phyloP scores from a whole-genome alignment of 1,140 invertebrate species.

The Dendroctonus ponderosae region DNA sequence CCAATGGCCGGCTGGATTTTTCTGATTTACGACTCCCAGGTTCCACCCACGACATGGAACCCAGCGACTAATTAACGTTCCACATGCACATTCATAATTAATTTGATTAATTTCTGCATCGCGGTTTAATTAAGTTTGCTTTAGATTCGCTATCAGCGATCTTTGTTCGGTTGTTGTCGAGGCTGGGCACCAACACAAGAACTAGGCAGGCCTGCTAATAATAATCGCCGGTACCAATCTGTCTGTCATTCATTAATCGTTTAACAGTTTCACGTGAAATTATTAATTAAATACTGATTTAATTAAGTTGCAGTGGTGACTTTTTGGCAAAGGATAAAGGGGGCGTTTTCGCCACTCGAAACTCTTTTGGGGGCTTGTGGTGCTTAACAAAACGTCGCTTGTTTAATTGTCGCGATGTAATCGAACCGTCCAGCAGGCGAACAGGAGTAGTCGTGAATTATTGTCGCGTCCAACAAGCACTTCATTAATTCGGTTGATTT shows the following conservation, averaged over 20 bases:
- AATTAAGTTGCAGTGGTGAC: too few relatives aligned
- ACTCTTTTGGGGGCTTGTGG: too few relatives aligned
- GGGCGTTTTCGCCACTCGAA: too few relatives aligned
- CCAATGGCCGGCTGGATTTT: not conserved
- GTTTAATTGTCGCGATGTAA: not conserved
- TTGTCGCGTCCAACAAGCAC: constrained; percentile 16
- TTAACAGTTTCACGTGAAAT: too few relatives aligned
- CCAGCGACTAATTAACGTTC: constrained; percentile 10
- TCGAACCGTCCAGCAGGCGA: not conserved
- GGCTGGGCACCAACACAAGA: too few relatives aligned
- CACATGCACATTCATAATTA: constrained; percentile 21
- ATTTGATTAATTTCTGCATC: constrained; percentile 15
- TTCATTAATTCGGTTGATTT: constrained; percentile 23
- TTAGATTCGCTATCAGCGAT: constrained; percentile 14
- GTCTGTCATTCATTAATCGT: not conserved
- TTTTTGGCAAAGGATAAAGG: too few relatives aligned
- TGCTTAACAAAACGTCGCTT: too few relatives aligned
- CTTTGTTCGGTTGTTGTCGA: not conserved
- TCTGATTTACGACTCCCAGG: constrained; percentile 5
- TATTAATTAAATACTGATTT: too few relatives aligned
- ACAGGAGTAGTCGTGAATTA: not conserved
- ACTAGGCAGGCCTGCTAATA: not conserved
- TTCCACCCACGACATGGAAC: constrained; percentile 17
- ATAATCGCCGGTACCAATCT: not conserved
- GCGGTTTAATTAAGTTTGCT: constrained; percentile 21